Evolutionary conservation across 2,888 invertebrate genomes (phyloP), one percentile per base, ranked within the genome.

Genomic region (Pristionchus mayeri): DNA sequence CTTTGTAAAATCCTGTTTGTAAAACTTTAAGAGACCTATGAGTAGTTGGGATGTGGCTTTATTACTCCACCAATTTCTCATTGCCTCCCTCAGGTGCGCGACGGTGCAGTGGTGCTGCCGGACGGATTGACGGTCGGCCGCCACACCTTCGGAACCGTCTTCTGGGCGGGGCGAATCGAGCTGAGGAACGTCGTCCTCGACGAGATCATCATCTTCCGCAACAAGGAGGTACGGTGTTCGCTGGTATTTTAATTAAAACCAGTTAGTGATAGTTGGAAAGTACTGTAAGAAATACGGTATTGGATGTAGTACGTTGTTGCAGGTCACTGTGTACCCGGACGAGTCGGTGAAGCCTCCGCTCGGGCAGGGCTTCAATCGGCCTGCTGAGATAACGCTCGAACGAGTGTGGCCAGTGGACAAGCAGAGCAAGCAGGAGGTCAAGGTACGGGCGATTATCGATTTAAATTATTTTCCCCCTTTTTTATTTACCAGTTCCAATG

Each of bases 381-480:
- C 92, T 52, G 92, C 92, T 4, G 84, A 91, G 84, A 93, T 95
- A 27, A 98, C 98, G 0, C 94, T 99, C 79, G 97, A 98, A 93
- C 95, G 96, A 89, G 96, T 98, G 1, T 99, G 97, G 96, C 98
- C 98, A 0, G 94, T 95, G 30, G 97, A 97, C 93, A 97, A 96
- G 94, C 95, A 95, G 0, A 95, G 95, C 84, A 95, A 95, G 84
- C 94, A 95, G 84, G 95, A 96, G 6, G 96, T 98, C 84, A 96
- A 95, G 67, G 96, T 94, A 85, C 87, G 88, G 79, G n/a, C 1
- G 18, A 4, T 81, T 30, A 57, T 78, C n/a, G 34, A 40, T 81
- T 50, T 44, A 44, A n/a, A n/a, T n/a, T n/a, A n/a, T n/a, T n/a
- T n/a, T n/a, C n/a, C n/a, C n/a, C n/a, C n/a, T n/a, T n/a, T n/a